Evolutionary conservation across 2,113 vertebrate genomes (phyloP).

Genomic region (Lepidothrix coronata): DNA sequence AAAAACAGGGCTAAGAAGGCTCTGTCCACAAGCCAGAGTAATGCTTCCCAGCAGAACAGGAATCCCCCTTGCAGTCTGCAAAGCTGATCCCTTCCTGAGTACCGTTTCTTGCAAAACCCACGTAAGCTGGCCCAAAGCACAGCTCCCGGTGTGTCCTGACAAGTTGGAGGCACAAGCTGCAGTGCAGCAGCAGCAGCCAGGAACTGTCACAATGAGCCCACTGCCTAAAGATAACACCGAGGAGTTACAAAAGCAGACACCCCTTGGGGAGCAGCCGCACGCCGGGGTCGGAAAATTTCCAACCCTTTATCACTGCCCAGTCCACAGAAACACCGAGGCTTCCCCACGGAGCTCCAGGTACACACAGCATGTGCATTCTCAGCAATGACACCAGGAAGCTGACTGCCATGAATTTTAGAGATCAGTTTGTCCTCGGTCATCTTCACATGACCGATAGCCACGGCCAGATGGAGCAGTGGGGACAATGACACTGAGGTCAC

Average conservation of each 20-base stretch:
- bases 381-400: constrained; percentile 87
- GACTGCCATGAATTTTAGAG: constrained; percentile 85
- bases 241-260: neutral
- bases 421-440: constrained; percentile 86
- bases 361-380: constrained; percentile 69
- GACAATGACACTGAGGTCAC: neutral
- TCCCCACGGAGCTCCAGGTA: constrained; percentile 87
- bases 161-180: neutral
- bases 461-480: constrained; percentile 81
- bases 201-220: neutral
- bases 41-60: neutral
- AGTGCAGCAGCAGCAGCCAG: neutral
- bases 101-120: neutral
- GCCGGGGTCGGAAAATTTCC: neutral
- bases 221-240: neutral
- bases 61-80: neutral
- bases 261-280: neutral
- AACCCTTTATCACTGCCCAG: neutral
- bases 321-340: constrained; percentile 74
- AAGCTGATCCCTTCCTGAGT: neutral
- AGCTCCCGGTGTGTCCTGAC: neutral
- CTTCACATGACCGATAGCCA: constrained; percentile 82
- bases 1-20: neutral
- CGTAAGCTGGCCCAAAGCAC: neutral
- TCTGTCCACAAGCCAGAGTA: neutral